Percentiles rank a stretch among this genome's conserved stretches.
Conservation (phyloP, 2,888 invertebrate genomes). For the Drosophila subsilvestris region DNA sequence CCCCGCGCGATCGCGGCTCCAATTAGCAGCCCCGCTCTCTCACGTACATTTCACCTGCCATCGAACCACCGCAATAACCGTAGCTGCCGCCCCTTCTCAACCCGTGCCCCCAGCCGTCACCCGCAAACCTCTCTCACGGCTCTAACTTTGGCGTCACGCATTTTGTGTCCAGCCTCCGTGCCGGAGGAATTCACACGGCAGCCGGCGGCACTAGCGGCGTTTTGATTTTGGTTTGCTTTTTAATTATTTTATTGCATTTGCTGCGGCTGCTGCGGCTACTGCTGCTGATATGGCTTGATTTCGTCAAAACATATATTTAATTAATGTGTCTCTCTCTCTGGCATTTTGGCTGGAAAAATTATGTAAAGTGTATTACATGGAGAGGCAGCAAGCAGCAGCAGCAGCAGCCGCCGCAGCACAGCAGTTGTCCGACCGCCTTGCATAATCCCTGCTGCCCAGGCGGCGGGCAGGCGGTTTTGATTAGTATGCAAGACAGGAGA, state of each 20-base stretch:
- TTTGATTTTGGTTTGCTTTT: constrained; percentile 44
- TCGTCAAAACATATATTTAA: constrained; percentile 57
- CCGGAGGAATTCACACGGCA: constrained; percentile 52
- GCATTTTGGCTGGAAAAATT: constrained; percentile 53
- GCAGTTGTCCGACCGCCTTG: constrained; percentile 46
- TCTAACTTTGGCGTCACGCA: constrained; percentile 32
- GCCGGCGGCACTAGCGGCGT: constrained; percentile 42
- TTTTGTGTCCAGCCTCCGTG: constrained; percentile 49
- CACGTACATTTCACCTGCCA: constrained; percentile 62
- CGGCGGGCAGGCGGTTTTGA: constrained; percentile 18
- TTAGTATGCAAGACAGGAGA: constrained; percentile 68
- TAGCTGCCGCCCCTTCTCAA: constrained; percentile 23
- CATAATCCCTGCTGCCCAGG: constrained; percentile 53
- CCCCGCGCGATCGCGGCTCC: constrained; percentile 36
- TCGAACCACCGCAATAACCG: constrained; percentile 33
- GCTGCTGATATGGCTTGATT: constrained; percentile 21
- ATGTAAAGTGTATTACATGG: constrained; percentile 77
- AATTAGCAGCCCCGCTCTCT: constrained; percentile 37
- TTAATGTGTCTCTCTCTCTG: constrained; percentile 64
- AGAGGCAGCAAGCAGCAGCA: constrained; percentile 18
- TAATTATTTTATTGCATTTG: constrained; percentile 75
- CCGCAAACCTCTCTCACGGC: constrained; percentile 1
- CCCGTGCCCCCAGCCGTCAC: constrained; percentile 11
- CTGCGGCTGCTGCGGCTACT: background rate
- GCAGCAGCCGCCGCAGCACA: background rate